These are phyloP conservation scores for Peromyscus attwateri DNA, from an alignment of 2,797 vertebrate species.

Conservation along the genomic window DNA sequence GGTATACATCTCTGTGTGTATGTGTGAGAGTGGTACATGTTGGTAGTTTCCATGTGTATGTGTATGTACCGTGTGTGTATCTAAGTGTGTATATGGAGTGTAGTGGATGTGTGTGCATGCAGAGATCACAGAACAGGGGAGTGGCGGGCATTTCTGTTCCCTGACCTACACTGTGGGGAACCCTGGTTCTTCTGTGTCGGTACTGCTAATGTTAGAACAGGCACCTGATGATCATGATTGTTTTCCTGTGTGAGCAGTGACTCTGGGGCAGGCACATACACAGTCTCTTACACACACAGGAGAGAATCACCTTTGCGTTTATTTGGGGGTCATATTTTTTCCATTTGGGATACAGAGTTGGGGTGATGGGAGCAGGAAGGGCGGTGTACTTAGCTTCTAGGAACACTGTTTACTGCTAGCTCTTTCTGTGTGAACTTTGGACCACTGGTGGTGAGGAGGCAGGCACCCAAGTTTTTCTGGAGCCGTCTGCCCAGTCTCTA, in stretches of 20 bases:
- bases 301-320: constrained; percentile 62
- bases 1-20: neutral
- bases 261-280: neutral
- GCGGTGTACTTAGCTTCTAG: neutral
- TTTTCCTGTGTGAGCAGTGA: neutral
- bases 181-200: neutral
- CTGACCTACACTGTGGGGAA: neutral
- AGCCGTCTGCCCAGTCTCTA: neutral
- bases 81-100: neutral
- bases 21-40: too few relatives aligned
- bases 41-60: neutral
- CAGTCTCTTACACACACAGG: neutral
- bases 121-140: neutral
- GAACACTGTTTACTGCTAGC: neutral
- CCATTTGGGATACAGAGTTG: constrained; percentile 22
- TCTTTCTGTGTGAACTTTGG: neutral
- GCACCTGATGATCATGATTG: neutral
- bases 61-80: neutral
- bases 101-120: too few relatives aligned
- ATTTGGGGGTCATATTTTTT: constrained; percentile 46
- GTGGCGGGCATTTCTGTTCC: neutral
- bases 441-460: neutral
- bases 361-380: neutral
- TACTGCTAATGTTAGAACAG: neutral
- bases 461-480: neutral